phyloP scores from a whole-genome alignment of 2,797 vertebrate genomes.

The Urosaurus nigricauda region DNA sequence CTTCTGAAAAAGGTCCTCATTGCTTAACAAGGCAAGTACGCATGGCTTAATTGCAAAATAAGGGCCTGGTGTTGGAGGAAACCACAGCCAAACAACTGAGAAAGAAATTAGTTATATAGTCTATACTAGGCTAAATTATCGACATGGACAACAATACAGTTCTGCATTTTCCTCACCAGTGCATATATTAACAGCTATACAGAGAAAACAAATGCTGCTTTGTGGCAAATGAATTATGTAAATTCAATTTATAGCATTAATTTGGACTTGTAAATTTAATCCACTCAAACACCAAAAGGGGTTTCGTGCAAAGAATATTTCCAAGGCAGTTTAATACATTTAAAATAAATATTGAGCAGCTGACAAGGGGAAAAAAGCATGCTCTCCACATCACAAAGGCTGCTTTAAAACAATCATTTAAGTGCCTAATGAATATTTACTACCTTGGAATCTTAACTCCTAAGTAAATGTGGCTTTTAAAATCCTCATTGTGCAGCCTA shows the following conservation, averaged over 20 bases:
- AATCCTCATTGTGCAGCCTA: constrained; percentile 53
- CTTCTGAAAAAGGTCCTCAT: constrained; percentile 50
- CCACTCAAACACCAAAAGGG: constrained; percentile 73
- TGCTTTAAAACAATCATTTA: constrained; percentile 76
- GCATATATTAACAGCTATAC: constrained; percentile 72
- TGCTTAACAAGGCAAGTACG: constrained; percentile 30
- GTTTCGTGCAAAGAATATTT: constrained; percentile 79
- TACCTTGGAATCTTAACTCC: constrained; percentile 67
- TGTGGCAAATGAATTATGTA: constrained; percentile 77
- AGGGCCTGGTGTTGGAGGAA: constrained; percentile 26
- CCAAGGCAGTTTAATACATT: constrained; percentile 74
- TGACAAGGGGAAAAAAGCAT: constrained; percentile 69
- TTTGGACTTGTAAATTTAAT: constrained; percentile 78
- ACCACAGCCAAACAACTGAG: constrained; percentile 10
- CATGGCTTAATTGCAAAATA: constrained; percentile 63
- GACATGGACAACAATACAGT: constrained; percentile 49
- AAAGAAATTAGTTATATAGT: constrained; percentile 65
- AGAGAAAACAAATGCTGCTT: constrained; percentile 73
- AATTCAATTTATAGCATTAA: constrained; percentile 81
- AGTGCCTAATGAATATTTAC: constrained; percentile 77
- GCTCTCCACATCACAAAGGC: constrained; percentile 67
- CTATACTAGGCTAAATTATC: constrained; percentile 73
- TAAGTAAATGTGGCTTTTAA: constrained; percentile 72
- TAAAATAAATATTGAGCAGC: constrained; percentile 80
- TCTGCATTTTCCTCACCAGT: constrained; percentile 69